These are phyloP conservation scores for Drosophila micromelanica DNA, from an alignment of 1,140 invertebrate species.

Conservation along the genomic window DNA sequence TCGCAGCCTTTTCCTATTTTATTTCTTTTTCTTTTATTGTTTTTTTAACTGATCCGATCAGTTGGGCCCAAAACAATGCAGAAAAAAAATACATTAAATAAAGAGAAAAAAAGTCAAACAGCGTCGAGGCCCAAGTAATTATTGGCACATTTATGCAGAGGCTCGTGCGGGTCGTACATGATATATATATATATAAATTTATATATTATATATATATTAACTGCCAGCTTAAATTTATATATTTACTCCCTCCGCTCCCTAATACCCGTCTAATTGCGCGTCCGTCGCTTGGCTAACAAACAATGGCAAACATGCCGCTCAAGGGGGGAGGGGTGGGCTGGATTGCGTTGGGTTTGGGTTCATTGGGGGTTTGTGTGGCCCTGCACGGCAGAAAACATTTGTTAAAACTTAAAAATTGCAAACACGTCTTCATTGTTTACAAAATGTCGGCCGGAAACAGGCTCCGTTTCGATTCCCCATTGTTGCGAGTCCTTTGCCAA, in stretches of 20 bases:
- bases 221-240: constrained; percentile 54
- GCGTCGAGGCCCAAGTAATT: constrained; percentile 67
- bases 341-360: neutral
- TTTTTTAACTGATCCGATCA: constrained; percentile 70
- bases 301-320: constrained; percentile 25
- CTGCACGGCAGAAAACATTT: constrained; percentile 63
- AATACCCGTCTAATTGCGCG: constrained; percentile 67
- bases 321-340: constrained; percentile 7
- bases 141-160: constrained; percentile 80
- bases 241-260: constrained; percentile 9
- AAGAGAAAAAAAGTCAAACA: constrained; percentile 16
- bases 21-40: constrained; percentile 22
- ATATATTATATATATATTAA: constrained; percentile 55
- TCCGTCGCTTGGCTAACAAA: constrained; percentile 41
- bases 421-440: constrained; percentile 83
- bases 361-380: constrained; percentile 1
- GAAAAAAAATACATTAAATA: constrained; percentile 23
- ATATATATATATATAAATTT: constrained; percentile 61
- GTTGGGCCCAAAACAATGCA: constrained; percentile 22
- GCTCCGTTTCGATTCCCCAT: constrained; percentile 62
- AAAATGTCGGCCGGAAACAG: constrained; percentile 78
- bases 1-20: constrained; percentile 29
- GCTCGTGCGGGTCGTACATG: constrained; percentile 61
- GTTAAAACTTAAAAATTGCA: constrained; percentile 82
- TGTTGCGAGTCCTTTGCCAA: constrained; percentile 44